Evolutionary conservation across 2,888 invertebrate genomes (phyloP).

Genomic region (Drosophila niveifrons): DNA sequence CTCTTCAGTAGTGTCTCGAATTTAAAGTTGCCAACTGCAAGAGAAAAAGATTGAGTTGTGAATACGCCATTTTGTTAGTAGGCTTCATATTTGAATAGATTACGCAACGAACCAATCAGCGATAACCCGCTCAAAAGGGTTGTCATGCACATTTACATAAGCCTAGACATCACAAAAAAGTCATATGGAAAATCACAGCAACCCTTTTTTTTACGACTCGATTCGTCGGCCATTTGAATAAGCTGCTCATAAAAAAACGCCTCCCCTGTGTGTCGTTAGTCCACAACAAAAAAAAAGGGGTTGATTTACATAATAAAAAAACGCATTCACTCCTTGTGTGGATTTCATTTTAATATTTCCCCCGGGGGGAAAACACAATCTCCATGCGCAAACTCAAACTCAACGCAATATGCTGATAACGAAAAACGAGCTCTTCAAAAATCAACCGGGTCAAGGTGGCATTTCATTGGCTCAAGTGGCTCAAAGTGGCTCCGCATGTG

Average conservation of each 20-base stretch:
- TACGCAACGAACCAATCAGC: slow-evolving; percentile 59
- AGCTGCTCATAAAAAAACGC: slow-evolving; percentile 58
- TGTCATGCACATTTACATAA: slow-evolving; percentile 72
- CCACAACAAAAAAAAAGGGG: slow-evolving; percentile 69
- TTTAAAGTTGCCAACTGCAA: slow-evolving; percentile 62
- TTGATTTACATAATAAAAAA: slow-evolving; percentile 82
- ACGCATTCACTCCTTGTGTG: slow-evolving; percentile 16
- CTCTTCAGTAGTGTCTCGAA: slow-evolving; percentile 42
- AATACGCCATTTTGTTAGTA: slow-evolving; percentile 46
- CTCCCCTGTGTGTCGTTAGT: slow-evolving; percentile 50
- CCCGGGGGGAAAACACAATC: slow-evolving; percentile 52
- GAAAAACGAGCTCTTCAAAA: slow-evolving; percentile 49
- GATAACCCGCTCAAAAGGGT: slow-evolving; percentile 65
- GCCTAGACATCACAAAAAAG: slow-evolving; percentile 19
- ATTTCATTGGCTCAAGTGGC: slow-evolving; percentile 72
- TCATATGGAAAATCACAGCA: slow-evolving; percentile 64
- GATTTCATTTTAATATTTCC: slow-evolving; percentile 81
- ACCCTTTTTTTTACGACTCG: slow-evolving; percentile 68
- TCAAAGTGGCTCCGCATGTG: slow-evolving; percentile 57
- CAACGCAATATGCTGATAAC: slow-evolving; percentile 55
- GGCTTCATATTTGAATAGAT: slow-evolving; percentile 39
- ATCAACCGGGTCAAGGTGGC: slow-evolving; percentile 43
- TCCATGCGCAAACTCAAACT: slow-evolving; percentile 65
- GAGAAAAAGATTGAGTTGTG: not conserved
- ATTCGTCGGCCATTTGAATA: slow-evolving; percentile 70